phyloP scores from a whole-genome alignment of 1,140 invertebrate genomes.

The Meloidogyne hapla region DNA sequence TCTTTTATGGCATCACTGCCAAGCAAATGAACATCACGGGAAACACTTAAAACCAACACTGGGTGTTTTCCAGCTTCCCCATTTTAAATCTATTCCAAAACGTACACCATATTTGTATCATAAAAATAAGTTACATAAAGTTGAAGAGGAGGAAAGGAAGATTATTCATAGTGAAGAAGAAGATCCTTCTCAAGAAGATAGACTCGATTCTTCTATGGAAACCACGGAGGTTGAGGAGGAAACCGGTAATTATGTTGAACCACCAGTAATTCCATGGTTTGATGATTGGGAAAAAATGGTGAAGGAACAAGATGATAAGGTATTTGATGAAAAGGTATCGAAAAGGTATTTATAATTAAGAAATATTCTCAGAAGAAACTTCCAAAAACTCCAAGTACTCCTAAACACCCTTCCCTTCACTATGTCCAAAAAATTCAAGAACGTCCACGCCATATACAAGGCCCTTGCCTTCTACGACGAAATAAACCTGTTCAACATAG shows the following conservation, averaged over 20 bases:
- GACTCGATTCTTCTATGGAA: not conserved
- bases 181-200: not conserved
- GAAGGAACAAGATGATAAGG: not conserved
- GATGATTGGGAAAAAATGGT: slow-evolving; percentile 1
- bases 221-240: not conserved
- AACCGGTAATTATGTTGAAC: not conserved
- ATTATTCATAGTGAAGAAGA: too few species aligned
- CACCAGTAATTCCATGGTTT: not conserved
- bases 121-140: too few species aligned
- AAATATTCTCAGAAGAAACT: not conserved
- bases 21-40: too few species aligned
- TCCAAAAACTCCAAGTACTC: not conserved
- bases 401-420: not conserved
- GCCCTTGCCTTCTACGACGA: slow-evolving; percentile 11
- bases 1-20: too few species aligned
- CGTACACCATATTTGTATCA: too few species aligned
- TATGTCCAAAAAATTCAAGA: not conserved
- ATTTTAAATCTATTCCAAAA: too few species aligned
- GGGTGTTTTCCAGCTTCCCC: too few species aligned
- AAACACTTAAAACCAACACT: too few species aligned
- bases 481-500: slow-evolving; percentile 17
- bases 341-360: too few species aligned
- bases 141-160: too few species aligned
- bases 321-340: too few species aligned
- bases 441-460: not conserved